Evolutionary conservation across 1,140 invertebrate species (phyloP), one percentile per base, ranked within the genome.

Genomic region (Drosophila elegans): DNA sequence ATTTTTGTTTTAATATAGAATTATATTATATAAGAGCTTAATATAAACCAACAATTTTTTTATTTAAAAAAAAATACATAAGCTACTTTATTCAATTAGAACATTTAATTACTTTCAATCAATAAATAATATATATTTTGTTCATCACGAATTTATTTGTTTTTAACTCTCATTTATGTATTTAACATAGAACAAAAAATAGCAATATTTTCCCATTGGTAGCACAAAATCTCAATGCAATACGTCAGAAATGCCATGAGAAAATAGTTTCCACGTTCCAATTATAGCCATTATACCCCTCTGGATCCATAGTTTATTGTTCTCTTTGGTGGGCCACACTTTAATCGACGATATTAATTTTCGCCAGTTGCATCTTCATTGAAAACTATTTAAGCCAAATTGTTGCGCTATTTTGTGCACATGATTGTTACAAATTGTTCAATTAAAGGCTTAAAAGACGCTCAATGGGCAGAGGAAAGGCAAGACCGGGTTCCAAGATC

Each of bases 371-470:
- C 74, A 55, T 71, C 83, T 81, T 78, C 79, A 86, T 85, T 90
- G 84, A 89, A 80, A 84, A 89, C 84, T 90, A 89, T 89, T 89
- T 89, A 89, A 90, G 85, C 85, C 85, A 89, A 84, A 84, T 76
- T 88, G 84, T 89, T 88, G 84, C 76, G 84, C 84, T 88, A 89
- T 89, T 89, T 89, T 89, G 77, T 90, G 84, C 84, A 51, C 85
- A 89, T 89, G 84, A 89, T 89, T 89, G 85, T 89, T 89, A 89
- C 84, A 89, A 89, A 89, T 89, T 89, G 84, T 89, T 90, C 84
- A 89, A 89, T 89, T 89, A 89, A 84, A 84, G 84, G 77, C 84
- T 83, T 88, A 79, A 79, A 79, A 72, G 76, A 29, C 48, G 52
- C 67, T 68, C 67, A 77, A 63, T 53, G 74, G 56, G 51, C 49